phyloP scores from a whole-genome alignment of 2,888 invertebrate genomes.

The Ernsta delagoae region DNA sequence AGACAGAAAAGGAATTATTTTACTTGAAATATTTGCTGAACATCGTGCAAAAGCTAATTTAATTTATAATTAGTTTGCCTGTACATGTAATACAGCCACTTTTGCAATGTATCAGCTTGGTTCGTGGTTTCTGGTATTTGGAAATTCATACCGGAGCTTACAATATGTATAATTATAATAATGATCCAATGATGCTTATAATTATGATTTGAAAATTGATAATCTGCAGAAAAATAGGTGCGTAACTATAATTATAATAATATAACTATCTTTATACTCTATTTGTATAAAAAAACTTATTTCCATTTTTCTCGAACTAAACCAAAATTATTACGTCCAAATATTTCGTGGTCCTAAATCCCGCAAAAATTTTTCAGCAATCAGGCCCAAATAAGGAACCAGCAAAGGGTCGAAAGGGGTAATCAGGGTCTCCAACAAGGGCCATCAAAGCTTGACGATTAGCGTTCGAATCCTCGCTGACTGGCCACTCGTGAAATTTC shows the following conservation, averaged over 20 bases:
- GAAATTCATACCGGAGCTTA: no score
- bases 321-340: background rate
- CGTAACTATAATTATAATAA: no score
- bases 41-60: constrained; percentile 1
- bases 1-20: constrained; percentile 8
- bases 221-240: no score
- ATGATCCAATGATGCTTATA: no score
- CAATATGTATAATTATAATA: no score
- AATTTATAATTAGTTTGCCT: constrained; percentile 4
- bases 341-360: background rate
- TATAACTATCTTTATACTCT: no score
- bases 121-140: no score
- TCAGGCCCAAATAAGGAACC: constrained; percentile 22
- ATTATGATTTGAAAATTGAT: no score
- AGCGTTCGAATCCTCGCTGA: constrained; percentile 31
- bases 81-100: background rate
- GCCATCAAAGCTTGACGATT: constrained; percentile 35
- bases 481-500: constrained; percentile 37
- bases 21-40: constrained; percentile 6
- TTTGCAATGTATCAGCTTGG: background rate
- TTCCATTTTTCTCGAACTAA: no score
- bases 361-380: constrained; percentile 10
- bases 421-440: constrained; percentile 30
- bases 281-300: no score
- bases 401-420: constrained; percentile 33